Percentiles rank a stretch among this genome's conserved stretches.
Evolutionary conservation across 1,140 invertebrate genomes (phyloP).

Genomic region (Calephelis virginiensis): DNA sequence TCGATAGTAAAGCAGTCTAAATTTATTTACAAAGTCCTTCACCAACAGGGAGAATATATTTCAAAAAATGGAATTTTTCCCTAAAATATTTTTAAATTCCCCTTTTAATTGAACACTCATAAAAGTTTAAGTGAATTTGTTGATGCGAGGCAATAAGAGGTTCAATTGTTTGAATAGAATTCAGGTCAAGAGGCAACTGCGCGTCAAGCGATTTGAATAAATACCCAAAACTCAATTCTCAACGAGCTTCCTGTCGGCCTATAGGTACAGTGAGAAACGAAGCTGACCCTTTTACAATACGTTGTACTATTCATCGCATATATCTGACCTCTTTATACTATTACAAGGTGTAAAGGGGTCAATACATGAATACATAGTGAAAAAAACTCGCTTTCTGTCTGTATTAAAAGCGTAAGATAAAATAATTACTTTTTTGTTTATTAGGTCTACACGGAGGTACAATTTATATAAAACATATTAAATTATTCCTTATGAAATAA

Average conservation of each 20-base stretch:
- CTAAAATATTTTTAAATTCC: neutral
- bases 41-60: no score
- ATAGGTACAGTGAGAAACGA: neutral
- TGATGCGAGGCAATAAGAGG: slow-evolving; percentile 24
- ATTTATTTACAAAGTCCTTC: no score
- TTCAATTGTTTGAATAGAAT: slow-evolving; percentile 31
- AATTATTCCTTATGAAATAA: no score
- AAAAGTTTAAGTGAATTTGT: slow-evolving; percentile 23
- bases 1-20: no score
- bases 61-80: neutral
- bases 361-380: no score
- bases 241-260: slow-evolving; percentile 14
- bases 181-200: slow-evolving; percentile 28
- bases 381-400: neutral
- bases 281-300: no score
- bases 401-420: neutral
- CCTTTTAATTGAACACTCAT: slow-evolving; percentile 5
- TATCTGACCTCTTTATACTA: no score
- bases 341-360: no score
- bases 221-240: slow-evolving; percentile 26
- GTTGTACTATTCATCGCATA: no score
- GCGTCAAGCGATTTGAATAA: slow-evolving; percentile 26
- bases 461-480: no score
- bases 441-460: no score
- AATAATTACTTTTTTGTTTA: no score